Evolutionary conservation across 2,888 invertebrate genomes (phyloP).

Genomic region (Melinopterus prodromus): DNA sequence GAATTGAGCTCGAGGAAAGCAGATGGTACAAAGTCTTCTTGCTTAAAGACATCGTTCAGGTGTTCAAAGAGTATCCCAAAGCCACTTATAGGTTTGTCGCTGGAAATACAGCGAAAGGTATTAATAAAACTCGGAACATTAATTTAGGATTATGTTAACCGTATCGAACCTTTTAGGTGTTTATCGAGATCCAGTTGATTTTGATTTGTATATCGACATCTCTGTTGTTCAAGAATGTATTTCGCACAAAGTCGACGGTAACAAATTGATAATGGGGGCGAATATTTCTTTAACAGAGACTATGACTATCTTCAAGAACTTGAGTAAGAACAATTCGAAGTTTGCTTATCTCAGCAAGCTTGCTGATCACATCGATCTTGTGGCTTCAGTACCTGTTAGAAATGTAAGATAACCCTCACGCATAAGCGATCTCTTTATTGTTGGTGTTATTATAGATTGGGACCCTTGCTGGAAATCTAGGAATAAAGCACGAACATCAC

Average conservation of each 20-base stretch:
- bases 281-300: conserved; percentile 66
- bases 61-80: conserved; percentile 63
- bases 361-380: conserved; percentile 70
- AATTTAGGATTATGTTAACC: too few relatives aligned
- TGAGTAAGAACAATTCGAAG: conserved; percentile 59
- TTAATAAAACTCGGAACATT: too few relatives aligned
- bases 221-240: conserved; percentile 66
- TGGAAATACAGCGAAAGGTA: conserved; percentile 77
- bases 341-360: conserved; percentile 69
- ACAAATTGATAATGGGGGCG: conserved; percentile 66
- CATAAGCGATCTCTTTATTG: conserved; percentile 39
- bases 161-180: conserved; percentile 48
- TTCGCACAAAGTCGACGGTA: too few relatives aligned
- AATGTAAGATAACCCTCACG: conserved; percentile 66
- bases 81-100: conserved; percentile 70
- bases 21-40: conserved; percentile 68
- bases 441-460: conserved; percentile 63
- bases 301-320: conserved; percentile 62
- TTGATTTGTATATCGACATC: conserved; percentile 71
- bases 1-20: conserved; percentile 55
- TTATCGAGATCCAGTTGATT: conserved; percentile 58
- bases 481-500: conserved; percentile 71
- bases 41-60: conserved; percentile 57
- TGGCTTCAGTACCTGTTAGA: conserved; percentile 76
- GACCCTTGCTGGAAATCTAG: conserved; percentile 77